These are phyloP conservation scores for Campoplex capitator DNA, from an alignment of 2,888 invertebrate genomes.

Conservation along the genomic window DNA sequence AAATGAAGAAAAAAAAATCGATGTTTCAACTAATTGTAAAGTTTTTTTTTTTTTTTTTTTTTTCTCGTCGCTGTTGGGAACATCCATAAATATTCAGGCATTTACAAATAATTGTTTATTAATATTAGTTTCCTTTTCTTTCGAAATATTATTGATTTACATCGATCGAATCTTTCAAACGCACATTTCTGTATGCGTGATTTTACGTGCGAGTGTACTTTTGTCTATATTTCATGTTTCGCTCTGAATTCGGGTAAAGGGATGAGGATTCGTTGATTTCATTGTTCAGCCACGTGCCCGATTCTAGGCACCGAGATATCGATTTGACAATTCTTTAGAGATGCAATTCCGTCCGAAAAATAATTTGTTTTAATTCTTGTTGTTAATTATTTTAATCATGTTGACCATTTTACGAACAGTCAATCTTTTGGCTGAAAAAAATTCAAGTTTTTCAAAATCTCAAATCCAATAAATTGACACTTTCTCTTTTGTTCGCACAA, in stretches of 20 bases:
- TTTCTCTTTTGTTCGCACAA: no score
- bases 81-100: conserved; percentile 32
- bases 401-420: background rate
- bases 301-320: conserved; percentile 1
- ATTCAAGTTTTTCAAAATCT: background rate
- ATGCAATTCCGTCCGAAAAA: conserved; percentile 3
- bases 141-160: conserved; percentile 78
- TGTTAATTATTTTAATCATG: no score
- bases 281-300: background rate
- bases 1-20: background rate
- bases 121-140: conserved; percentile 61
- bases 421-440: background rate
- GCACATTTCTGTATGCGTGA: conserved; percentile 37
- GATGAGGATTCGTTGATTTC: conserved; percentile 9
- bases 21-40: background rate
- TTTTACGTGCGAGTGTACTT: conserved; percentile 18
- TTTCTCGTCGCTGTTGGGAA: conserved; percentile 5
- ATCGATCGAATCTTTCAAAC: conserved; percentile 72
- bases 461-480: background rate
- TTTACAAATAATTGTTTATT: conserved; percentile 77
- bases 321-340: conserved; percentile 5
- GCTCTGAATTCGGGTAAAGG: conserved; percentile 24
- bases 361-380: background rate
- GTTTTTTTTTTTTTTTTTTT: background rate
- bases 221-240: conserved; percentile 3